Conservation (phyloP, 2,888 invertebrate species). For the Drosophila mimetica region DNA sequence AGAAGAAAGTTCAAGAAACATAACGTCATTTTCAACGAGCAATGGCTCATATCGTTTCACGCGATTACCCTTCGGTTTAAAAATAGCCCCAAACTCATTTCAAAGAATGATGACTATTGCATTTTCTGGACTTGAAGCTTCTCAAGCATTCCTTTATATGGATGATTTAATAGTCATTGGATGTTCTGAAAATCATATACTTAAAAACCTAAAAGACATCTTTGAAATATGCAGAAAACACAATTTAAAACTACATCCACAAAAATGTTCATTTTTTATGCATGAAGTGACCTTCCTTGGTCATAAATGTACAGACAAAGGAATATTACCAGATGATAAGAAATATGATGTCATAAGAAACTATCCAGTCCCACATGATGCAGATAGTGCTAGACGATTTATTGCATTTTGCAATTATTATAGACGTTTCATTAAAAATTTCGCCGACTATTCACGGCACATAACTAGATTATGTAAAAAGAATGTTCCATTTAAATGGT, state of each 20-base stretch:
- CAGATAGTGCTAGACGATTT: background rate
- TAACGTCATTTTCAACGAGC: background rate
- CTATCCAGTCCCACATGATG: background rate
- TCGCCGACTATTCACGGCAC: background rate
- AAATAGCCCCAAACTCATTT: too few relatives aligned
- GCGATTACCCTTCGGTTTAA: too few relatives aligned
- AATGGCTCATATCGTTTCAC: too few relatives aligned
- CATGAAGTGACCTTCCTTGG: background rate
- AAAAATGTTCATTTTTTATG: background rate
- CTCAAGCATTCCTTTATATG: slow-evolving; percentile 1
- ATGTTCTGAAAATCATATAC: background rate
- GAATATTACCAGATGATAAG: background rate
- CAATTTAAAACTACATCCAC: background rate
- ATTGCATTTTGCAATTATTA: background rate
- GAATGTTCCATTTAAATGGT: background rate
- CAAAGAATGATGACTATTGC: too few relatives aligned
- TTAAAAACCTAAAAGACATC: background rate
- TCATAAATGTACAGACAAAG: background rate
- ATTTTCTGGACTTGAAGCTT: slow-evolving; percentile 1
- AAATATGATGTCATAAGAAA: background rate
- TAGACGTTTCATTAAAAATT: background rate
- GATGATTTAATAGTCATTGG: background rate
- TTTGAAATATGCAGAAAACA: background rate
- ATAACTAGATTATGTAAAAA: background rate
- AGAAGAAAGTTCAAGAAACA: background rate